Evolutionary conservation across 37 sponge, comb jelly and placozoan species (phyloP).

Genomic region (Axinella damicornis): DNA sequence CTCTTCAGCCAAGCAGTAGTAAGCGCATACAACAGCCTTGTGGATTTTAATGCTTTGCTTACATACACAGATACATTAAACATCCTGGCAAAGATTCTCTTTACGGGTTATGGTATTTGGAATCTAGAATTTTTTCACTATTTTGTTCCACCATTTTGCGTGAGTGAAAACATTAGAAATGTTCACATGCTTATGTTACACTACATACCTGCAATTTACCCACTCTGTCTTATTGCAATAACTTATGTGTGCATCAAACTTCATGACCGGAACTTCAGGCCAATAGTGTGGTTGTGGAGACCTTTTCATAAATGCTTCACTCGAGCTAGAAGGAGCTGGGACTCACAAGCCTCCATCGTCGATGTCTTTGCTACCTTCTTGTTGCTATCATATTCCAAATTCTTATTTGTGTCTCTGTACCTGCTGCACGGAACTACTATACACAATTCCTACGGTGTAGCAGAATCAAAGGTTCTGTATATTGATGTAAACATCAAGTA

Average conservation of each 20-base stretch:
- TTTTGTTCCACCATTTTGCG: constrained; percentile 5
- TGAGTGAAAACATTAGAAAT: neutral
- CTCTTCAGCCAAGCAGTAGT: constrained; percentile 6
- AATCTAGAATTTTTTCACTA: constrained; percentile 42
- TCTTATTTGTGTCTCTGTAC: neutral
- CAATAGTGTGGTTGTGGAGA: neutral
- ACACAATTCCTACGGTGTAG: neutral
- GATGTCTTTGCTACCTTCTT: constrained; percentile 9
- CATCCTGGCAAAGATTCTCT: neutral
- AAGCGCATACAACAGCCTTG: no score
- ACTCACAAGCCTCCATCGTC: neutral
- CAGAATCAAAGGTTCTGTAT: neutral
- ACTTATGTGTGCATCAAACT: constrained; percentile 15
- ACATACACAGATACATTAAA: no score
- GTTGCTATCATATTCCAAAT: constrained; percentile 14
- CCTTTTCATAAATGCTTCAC: neutral
- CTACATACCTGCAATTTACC: constrained; percentile 24
- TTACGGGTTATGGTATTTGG: constrained; percentile 30
- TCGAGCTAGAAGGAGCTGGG: constrained; percentile 10
- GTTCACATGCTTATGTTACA: constrained; percentile 4
- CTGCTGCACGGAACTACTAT: neutral
- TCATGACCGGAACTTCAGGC: neutral
- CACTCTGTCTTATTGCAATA: constrained; percentile 2
- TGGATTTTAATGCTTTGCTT: no score
- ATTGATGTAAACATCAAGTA: neutral